Evolutionary conservation across 92 coral and sea anemone genomes (phyloP).

Genomic region (Chrysogorgia sp.): DNA sequence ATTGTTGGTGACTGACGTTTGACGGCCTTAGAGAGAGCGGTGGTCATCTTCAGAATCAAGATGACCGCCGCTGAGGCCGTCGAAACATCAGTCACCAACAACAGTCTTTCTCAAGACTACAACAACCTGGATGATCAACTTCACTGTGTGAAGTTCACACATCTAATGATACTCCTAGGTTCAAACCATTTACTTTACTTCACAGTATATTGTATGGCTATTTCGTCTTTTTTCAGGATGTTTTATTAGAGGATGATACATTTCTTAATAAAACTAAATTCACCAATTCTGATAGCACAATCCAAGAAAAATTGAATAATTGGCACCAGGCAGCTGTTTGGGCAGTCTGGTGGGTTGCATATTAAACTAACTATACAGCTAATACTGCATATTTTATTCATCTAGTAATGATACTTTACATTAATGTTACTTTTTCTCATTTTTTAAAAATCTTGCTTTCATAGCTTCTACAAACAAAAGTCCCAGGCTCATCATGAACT

Average conservation of each 20-base stretch:
- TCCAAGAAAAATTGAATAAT: slow-evolving; percentile 44
- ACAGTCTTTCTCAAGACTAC: not conserved
- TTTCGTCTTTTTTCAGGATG: slow-evolving; percentile 61
- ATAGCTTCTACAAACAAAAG: slow-evolving; percentile 75
- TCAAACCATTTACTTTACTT: no score
- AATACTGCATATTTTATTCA: no score
- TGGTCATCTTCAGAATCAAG: no score
- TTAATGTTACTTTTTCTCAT: not conserved
- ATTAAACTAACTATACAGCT: not conserved
- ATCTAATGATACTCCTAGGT: no score
- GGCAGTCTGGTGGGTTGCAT: slow-evolving; percentile 55
- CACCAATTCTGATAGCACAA: slow-evolving; percentile 54
- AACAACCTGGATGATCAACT: no score
- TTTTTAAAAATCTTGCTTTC: slow-evolving; percentile 8
- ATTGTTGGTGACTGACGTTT: no score
- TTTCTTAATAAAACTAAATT: slow-evolving; percentile 69
- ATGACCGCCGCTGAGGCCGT: no score
- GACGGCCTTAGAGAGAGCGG: no score
- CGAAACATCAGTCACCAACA: no score
- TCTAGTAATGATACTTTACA: no score
- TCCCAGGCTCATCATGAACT: slow-evolving; percentile 81
- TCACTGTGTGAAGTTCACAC: no score
- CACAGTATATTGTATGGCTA: no score
- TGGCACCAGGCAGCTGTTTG: slow-evolving; percentile 65
- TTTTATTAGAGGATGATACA: slow-evolving; percentile 77